These are phyloP conservation scores for Emydocephalus ijimae DNA, from an alignment of 2,113 vertebrate genomes.

Conservation along the genomic window DNA sequence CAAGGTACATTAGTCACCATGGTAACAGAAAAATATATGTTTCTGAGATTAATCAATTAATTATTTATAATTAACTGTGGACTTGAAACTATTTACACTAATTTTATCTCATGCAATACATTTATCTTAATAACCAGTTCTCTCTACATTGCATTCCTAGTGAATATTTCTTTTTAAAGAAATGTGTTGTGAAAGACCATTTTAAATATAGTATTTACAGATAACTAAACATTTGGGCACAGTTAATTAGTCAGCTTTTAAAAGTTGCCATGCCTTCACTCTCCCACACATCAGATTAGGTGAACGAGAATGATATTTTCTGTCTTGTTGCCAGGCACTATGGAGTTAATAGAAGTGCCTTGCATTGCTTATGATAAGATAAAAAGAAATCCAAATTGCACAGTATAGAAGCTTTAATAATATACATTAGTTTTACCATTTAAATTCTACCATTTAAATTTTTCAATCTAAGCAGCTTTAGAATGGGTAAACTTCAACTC, in stretches of 20 bases:
- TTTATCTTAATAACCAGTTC: not conserved
- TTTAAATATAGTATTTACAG: not conserved
- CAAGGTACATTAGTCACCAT: conserved; percentile 56
- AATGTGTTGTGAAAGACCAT: not conserved
- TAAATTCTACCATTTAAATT: not conserved
- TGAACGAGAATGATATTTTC: not conserved
- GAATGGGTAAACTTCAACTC: not conserved
- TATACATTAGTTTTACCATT: not conserved
- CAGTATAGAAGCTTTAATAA: not conserved
- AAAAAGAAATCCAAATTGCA: not conserved
- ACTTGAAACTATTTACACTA: not conserved
- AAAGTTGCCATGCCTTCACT: not conserved
- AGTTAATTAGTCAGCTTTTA: not conserved
- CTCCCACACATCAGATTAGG: not conserved
- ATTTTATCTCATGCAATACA: not conserved
- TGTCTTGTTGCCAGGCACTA: not conserved
- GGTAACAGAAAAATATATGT: conserved; percentile 58
- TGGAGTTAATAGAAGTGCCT: not conserved
- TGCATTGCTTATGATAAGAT: not conserved
- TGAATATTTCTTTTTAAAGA: conserved; percentile 44
- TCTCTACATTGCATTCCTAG: not conserved
- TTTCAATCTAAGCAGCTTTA: not conserved
- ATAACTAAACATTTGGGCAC: not conserved
- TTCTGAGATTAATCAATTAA: conserved; percentile 54
- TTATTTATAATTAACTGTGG: conserved; percentile 41